These are phyloP conservation scores for Drosophila paranaensis DNA, from an alignment of 2,888 invertebrate species.

Conservation along the genomic window DNA sequence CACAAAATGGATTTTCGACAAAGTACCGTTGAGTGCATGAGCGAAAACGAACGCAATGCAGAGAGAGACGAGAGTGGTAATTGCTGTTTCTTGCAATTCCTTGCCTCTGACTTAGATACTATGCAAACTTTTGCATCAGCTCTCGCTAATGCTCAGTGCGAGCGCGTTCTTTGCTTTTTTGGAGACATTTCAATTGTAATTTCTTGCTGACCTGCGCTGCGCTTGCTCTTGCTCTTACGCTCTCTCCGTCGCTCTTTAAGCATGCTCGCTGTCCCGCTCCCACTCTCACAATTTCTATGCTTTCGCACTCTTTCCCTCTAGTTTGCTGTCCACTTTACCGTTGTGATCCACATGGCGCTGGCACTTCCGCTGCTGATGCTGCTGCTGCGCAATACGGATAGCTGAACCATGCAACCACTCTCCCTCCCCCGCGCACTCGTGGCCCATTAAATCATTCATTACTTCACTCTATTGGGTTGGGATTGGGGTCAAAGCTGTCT, in stretches of 20 bases:
- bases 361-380: conserved; percentile 56
- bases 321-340: conserved; percentile 42
- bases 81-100: background rate
- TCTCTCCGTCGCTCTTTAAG: background rate
- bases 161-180: conserved; percentile 26
- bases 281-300: background rate
- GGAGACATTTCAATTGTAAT: conserved; percentile 38
- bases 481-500: conserved; percentile 60
- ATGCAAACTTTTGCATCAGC: background rate
- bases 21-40: background rate
- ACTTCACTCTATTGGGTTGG: conserved; percentile 32
- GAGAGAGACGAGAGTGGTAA: background rate
- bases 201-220: conserved; percentile 50
- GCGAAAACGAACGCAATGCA: background rate
- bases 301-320: conserved; percentile 7
- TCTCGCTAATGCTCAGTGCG: conserved; percentile 19
- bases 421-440: background rate
- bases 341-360: conserved; percentile 63
- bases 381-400: conserved; percentile 42
- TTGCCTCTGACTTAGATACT: background rate
- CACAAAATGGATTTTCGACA: background rate
- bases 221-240: conserved; percentile 1
- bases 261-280: background rate
- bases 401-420: conserved; percentile 1
- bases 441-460: conserved; percentile 53